Base-by-base conservation (phyloP, 2,888 invertebrate genomes). In the Dysmachus trigonus region DNA sequence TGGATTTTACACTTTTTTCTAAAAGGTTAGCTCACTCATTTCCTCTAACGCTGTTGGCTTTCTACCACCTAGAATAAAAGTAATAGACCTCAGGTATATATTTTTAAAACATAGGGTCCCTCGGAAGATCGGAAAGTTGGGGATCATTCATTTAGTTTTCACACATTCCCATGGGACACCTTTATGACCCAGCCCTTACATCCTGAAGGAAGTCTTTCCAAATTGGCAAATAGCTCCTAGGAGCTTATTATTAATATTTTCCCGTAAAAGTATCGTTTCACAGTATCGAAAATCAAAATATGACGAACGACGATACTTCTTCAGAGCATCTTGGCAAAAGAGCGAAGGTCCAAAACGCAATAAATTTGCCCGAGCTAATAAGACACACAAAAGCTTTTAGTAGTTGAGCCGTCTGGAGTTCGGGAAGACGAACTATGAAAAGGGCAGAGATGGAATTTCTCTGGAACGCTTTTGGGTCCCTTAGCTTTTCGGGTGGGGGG, bases 311-410 rank as follows among this genome's bases (percentile, higher is more conserved):
- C 15, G 47, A 47, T 47, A n/a, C 47, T 47, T 38, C 38, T 38
- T 47, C 22, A 62, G 62, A 62, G 22, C 38, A 41, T 15, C 38
- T 41, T 41, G 38, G 38, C 10, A 51, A 18, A 62, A 18, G 62
- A 22, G 62, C 47, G 47, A 47, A 15, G 47, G 47, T 47, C 47
- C 18, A 18, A 81, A 81, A 53, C 53, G 81, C 47, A 35, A 62
- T 81, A 53, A 51, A 81, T 81, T 81, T 81, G 33, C 31, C 35
- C 33, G 13, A 81, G 81, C 53, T 81, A 81, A 81, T 81, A 81
- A 53, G 81, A 81, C 81, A 81, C 81, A 81, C 53, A 81, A 81
- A 81, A 81, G 81, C 81, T 81, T 81, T 81, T 81, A 81, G 81
- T 81, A 81, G 81, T 27, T 35, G 77, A 22, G 62, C 62, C 8